Base-by-base conservation (phyloP, 2,888 invertebrate species). In the Eupithecia insigniata region DNA sequence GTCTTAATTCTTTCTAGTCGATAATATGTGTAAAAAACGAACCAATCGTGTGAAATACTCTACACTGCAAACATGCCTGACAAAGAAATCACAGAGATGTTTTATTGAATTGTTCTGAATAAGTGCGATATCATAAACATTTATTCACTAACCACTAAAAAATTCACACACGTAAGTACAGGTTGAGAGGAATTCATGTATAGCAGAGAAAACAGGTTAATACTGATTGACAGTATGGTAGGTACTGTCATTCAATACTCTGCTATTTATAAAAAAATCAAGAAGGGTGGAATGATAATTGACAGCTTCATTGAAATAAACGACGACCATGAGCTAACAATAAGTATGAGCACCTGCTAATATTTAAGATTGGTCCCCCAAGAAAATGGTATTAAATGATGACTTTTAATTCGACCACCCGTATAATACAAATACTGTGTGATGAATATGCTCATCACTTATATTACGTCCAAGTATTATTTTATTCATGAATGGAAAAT, bases 41-140 rank as follows among this genome's bases (percentile, higher is more conserved):
- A 51, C n/a, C 46, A 22, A 22, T 51, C 10, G 22, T 22, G 22
- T 10, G 46, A 51, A 43, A 43, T 22, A 51, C 39, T 18, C 39
- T 39, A 39, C 46, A 10, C n/a, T 8, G 3, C 46, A 46, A 46
- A 51, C 46, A 22, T 10, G 46, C 39, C 28, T 36, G 36, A 67
- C 61, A 55, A 67, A 39, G 4, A 61, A 46, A 61, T 16, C 66
- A 39, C 16, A 66, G 70, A 22, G 26, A 66, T 70, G 60, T 70
- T 66, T 70, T 60, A 70, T 66, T 70, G 43, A 66, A 55, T 62
- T 62, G 18, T 26, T 64, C 64, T 64, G 71, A 67, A 34, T 64
- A 67, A 67, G 46, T 55, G 51, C 16, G 39, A 55, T 67, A 71
- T 62, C 32, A 67, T 69, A 66, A 68, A 68, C 51, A 72, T 66